Percentiles rank a stretch among this genome's conserved stretches.
Evolutionary conservation across 2,113 vertebrate species (phyloP).

Genomic region (Pygoscelis antarcticus): DNA sequence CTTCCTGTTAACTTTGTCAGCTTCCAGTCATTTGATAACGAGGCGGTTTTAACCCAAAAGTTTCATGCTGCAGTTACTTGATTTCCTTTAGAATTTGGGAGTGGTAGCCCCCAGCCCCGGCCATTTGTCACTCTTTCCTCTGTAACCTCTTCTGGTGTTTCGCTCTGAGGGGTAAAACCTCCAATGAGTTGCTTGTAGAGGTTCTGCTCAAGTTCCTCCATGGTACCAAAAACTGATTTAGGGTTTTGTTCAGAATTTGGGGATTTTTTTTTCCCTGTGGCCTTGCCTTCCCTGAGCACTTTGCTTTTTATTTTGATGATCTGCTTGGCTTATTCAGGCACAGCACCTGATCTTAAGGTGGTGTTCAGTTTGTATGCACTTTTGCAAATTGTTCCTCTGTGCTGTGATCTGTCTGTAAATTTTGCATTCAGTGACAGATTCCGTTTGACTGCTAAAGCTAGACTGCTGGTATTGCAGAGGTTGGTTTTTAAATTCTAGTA

Average conservation of each 20-base stretch:
- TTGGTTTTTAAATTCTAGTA: neutral
- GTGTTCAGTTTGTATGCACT: neutral
- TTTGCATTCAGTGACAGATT: neutral
- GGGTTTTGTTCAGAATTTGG: neutral
- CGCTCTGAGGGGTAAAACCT: neutral
- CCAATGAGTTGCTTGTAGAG: neutral
- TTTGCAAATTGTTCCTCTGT: neutral
- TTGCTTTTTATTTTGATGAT: neutral
- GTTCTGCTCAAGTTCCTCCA: neutral
- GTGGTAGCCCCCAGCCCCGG: neutral
- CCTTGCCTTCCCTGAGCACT: neutral
- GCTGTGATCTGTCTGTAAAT: neutral
- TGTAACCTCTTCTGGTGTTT: neutral
- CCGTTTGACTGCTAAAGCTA: neutral
- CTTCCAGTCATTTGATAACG: neutral
- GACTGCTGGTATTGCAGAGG: neutral
- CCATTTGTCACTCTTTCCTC: neutral
- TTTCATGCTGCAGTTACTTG: neutral
- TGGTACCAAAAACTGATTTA: neutral
- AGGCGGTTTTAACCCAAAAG: neutral
- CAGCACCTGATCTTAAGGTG: neutral
- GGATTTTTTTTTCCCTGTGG: neutral
- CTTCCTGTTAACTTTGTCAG: neutral
- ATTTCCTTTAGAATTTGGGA: neutral
- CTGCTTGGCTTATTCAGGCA: neutral